Conservation (phyloP, 2,113 vertebrate genomes). For the Rousettus leschenaultii region DNA sequence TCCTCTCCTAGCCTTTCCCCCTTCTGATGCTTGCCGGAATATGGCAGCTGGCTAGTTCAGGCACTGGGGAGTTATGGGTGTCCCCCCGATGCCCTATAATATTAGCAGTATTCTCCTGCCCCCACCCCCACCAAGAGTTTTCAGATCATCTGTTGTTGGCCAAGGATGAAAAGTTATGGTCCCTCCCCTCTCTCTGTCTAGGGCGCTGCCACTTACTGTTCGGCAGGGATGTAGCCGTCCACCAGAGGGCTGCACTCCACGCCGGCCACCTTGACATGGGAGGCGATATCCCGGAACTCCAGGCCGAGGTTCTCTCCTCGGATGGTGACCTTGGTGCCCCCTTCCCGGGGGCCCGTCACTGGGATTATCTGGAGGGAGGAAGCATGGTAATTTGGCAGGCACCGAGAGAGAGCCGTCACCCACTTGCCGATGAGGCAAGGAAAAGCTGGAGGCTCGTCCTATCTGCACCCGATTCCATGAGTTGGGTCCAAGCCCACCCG, state of each 20-base stretch:
- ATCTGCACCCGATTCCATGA: rapidly evolving
- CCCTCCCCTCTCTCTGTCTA: neutral
- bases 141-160: neutral
- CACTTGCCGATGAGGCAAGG: neutral
- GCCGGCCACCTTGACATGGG: constrained; percentile 93
- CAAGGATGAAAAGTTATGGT: neutral
- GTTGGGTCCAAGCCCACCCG: neutral
- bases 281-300: constrained; percentile 94
- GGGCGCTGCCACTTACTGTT: constrained; percentile 90
- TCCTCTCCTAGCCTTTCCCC: too few species aligned
- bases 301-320: constrained; percentile 96
- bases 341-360: constrained; percentile 93
- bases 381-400: neutral
- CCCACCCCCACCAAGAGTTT: neutral
- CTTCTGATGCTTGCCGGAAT: neutral
- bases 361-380: constrained; percentile 89
- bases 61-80: too few species aligned
- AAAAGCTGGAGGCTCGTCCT: neutral
- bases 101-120: neutral
- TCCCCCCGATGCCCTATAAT: neutral
- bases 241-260: constrained; percentile 94
- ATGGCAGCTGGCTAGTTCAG: neutral
- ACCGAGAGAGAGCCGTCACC: neutral
- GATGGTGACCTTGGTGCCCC: constrained; percentile 97
- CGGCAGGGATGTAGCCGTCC: constrained; percentile 97